phyloP scores from a whole-genome alignment of 2,113 vertebrate species.

The Butorides virescens region DNA sequence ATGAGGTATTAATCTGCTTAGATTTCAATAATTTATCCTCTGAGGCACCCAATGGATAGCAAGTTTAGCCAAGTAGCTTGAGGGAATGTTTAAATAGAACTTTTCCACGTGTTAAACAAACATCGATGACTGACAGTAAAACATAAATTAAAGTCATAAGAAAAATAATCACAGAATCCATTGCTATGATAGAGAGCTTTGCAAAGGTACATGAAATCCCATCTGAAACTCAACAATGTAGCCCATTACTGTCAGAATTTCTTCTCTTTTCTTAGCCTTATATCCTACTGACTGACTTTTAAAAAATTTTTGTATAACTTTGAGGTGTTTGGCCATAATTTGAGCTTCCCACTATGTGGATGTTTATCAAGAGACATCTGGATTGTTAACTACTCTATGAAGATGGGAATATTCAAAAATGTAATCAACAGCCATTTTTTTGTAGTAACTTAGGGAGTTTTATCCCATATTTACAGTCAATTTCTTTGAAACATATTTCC shows the following conservation, averaged over 20 bases:
- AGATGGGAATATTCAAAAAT: background rate
- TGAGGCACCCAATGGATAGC: slow-evolving; percentile 37
- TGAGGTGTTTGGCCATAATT: background rate
- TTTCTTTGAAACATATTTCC: background rate
- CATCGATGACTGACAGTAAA: slow-evolving; percentile 46
- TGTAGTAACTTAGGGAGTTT: background rate
- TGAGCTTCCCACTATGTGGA: background rate
- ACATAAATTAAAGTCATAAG: slow-evolving; percentile 36
- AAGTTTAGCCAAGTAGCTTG: slow-evolving; percentile 52
- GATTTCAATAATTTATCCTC: slow-evolving; percentile 57
- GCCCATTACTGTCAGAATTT: background rate
- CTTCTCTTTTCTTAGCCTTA: background rate
- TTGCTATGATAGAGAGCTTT: background rate
- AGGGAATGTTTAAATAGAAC: slow-evolving; percentile 59
- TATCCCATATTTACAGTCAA: background rate
- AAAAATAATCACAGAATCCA: slow-evolving; percentile 44
- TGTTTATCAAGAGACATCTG: background rate
- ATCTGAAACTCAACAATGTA: background rate
- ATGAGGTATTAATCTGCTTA: slow-evolving; percentile 58
- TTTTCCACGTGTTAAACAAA: slow-evolving; percentile 45
- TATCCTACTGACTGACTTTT: background rate
- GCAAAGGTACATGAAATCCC: background rate
- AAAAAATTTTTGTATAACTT: background rate
- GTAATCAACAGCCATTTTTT: background rate
- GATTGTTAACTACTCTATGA: background rate